These are phyloP conservation scores for Ceratina australensis DNA, from an alignment of 1,140 invertebrate species.

Conservation along the genomic window DNA sequence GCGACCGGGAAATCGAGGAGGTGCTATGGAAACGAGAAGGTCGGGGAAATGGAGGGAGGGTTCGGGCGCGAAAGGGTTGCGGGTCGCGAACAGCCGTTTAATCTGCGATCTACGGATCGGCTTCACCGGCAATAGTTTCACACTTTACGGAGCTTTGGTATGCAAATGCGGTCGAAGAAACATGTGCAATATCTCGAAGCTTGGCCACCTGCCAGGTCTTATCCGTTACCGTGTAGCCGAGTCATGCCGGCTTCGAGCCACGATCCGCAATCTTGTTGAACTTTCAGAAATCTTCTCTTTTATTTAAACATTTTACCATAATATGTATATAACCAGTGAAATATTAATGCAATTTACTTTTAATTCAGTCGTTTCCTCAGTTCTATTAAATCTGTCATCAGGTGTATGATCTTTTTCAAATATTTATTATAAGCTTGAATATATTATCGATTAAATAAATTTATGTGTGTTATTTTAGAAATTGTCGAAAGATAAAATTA, in stretches of 20 bases:
- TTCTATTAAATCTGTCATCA: too few species aligned
- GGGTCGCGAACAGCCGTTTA: slow-evolving; percentile 61
- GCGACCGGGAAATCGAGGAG: not conserved
- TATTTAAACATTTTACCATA: too few species aligned
- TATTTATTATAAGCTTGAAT: too few species aligned
- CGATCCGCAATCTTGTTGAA: slow-evolving; percentile 33
- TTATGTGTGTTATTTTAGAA: too few species aligned
- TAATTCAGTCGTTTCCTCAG: too few species aligned
- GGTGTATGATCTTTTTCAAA: too few species aligned
- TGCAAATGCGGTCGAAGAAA: slow-evolving; percentile 71
- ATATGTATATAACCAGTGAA: too few species aligned
- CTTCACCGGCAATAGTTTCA: slow-evolving; percentile 71
- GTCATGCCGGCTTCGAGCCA: slow-evolving; percentile 28
- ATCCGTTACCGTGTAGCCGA: slow-evolving; percentile 45
- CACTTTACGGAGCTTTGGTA: slow-evolving; percentile 69
- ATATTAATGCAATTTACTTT: too few species aligned
- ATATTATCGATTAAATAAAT: too few species aligned
- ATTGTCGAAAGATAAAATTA: too few species aligned
- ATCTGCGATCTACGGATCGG: slow-evolving; percentile 70
- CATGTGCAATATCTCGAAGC: slow-evolving; percentile 68
- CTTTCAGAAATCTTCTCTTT: too few species aligned
- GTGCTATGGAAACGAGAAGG: not conserved
- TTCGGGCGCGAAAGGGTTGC: slow-evolving; percentile 11
- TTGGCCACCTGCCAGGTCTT: slow-evolving; percentile 69
- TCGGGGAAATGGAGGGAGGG: not conserved